Conservation (phyloP, 92 coral and sea anemone species). For the Phenganax subtilis region DNA sequence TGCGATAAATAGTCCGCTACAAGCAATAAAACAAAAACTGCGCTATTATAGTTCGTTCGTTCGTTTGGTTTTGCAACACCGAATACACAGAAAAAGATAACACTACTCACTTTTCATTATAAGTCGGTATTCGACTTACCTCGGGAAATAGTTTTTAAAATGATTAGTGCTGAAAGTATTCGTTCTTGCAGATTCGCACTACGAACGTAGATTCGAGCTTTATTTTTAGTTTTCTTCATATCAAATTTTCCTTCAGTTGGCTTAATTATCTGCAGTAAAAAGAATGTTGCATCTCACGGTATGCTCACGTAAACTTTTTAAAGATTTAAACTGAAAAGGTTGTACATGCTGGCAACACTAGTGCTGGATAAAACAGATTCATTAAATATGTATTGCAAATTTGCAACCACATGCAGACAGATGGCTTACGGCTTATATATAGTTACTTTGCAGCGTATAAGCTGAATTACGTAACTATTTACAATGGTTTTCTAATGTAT, state of each 20-base stretch:
- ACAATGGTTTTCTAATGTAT: background rate
- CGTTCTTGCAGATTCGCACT: constrained; percentile 79
- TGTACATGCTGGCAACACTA: too few species aligned
- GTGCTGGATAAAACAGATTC: too few species aligned
- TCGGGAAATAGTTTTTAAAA: constrained; percentile 85
- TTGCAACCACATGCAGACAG: background rate
- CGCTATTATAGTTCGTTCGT: too few species aligned
- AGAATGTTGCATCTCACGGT: background rate
- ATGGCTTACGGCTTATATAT: too few species aligned
- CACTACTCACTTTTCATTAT: background rate
- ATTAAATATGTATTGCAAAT: too few species aligned
- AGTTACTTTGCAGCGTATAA: too few species aligned
- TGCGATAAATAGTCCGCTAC: constrained; percentile 82
- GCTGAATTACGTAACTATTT: too few species aligned
- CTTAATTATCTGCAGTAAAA: constrained; percentile 56
- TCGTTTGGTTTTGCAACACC: background rate
- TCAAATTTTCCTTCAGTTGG: constrained; percentile 59
- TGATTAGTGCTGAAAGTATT: constrained; percentile 73
- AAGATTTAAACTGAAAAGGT: background rate
- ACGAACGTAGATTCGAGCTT: constrained; percentile 68
- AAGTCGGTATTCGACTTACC: constrained; percentile 44
- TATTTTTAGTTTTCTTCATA: constrained; percentile 56
- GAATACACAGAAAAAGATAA: background rate
- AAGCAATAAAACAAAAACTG: background rate
- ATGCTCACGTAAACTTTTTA: background rate